Conservation (phyloP, 2,888 invertebrate genomes). For the Tromatobia lineatoria region DNA sequence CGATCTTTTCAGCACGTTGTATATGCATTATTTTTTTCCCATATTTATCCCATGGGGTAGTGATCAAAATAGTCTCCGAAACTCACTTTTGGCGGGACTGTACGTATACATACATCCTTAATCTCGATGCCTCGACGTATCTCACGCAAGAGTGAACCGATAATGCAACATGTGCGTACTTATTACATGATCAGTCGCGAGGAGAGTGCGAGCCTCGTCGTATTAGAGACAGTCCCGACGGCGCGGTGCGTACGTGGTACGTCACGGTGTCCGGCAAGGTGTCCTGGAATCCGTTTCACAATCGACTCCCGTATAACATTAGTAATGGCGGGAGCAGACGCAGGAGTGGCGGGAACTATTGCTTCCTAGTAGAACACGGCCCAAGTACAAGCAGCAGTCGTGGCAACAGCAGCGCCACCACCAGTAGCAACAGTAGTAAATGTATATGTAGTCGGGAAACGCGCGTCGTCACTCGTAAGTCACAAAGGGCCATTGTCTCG, state of each 20-base stretch:
- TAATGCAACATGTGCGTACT: neutral
- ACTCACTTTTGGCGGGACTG: too few species aligned
- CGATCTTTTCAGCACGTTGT: too few species aligned
- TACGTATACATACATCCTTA: too few species aligned
- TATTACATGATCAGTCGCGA: neutral
- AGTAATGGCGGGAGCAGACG: slow-evolving; percentile 13
- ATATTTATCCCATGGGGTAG: too few species aligned
- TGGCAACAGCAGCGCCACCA: neutral
- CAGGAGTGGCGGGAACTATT: slow-evolving; percentile 57
- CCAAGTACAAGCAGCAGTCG: neutral
- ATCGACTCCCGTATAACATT: slow-evolving; percentile 63
- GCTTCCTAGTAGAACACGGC: slow-evolving; percentile 8
- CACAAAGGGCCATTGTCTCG: slow-evolving; percentile 82
- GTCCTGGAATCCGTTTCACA: slow-evolving; percentile 80
- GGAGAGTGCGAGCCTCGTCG: neutral
- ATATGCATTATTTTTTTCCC: too few species aligned
- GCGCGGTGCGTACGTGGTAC: slow-evolving; percentile 13
- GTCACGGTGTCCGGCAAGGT: slow-evolving; percentile 70
- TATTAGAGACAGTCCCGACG: slow-evolving; percentile 5
- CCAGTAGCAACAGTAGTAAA: slow-evolving; percentile 16
- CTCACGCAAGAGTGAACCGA: neutral
- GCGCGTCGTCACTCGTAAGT: slow-evolving; percentile 73
- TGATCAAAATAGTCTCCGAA: too few species aligned
- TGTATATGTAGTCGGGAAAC: slow-evolving; percentile 28
- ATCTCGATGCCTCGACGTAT: neutral